Conservation (phyloP, 2,797 vertebrate species). For the Gymnoscopelus braueri region DNA sequence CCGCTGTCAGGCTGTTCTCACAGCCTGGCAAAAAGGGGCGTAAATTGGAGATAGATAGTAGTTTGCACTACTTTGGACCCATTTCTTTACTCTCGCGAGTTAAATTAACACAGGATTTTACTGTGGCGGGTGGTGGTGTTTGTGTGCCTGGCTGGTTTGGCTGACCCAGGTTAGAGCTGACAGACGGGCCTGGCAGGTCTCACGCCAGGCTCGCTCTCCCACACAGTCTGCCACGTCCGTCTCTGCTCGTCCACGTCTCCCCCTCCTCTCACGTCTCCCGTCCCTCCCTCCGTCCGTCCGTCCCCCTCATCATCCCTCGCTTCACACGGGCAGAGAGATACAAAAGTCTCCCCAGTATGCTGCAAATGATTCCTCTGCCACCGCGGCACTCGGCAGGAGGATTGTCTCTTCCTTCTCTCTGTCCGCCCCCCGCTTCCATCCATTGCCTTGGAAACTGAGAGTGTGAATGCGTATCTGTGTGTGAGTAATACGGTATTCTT, state of each 20-base stretch:
- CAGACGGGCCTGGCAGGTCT: constrained; percentile 42
- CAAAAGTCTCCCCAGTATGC: constrained; percentile 42
- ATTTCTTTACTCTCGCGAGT: too few species aligned
- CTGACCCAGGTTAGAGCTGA: constrained; percentile 64
- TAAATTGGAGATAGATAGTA: constrained; percentile 31
- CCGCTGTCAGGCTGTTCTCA: constrained; percentile 46
- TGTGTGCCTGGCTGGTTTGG: constrained; percentile 28
- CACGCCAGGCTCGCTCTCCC: constrained; percentile 58
- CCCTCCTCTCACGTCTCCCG: constrained; percentile 12
- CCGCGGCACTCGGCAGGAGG: constrained; percentile 29
- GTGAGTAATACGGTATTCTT: too few species aligned
- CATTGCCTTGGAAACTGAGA: constrained; percentile 22
- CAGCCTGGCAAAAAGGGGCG: constrained; percentile 35
- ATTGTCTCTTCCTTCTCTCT: constrained; percentile 30
- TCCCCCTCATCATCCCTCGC: constrained; percentile 29
- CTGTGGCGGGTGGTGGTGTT: constrained; percentile 8
- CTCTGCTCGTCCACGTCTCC: constrained; percentile 29
- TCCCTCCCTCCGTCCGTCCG: neutral
- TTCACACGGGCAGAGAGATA: constrained; percentile 18
- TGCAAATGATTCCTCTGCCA: constrained; percentile 52
- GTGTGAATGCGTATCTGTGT: too few species aligned
- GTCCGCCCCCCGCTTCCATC: constrained; percentile 8
- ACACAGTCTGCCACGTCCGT: constrained; percentile 59
- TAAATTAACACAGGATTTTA: too few species aligned
- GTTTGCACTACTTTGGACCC: neutral